Evolutionary conservation across 2,797 vertebrate species (phyloP).

Genomic region (Leucoraja ocellata): DNA sequence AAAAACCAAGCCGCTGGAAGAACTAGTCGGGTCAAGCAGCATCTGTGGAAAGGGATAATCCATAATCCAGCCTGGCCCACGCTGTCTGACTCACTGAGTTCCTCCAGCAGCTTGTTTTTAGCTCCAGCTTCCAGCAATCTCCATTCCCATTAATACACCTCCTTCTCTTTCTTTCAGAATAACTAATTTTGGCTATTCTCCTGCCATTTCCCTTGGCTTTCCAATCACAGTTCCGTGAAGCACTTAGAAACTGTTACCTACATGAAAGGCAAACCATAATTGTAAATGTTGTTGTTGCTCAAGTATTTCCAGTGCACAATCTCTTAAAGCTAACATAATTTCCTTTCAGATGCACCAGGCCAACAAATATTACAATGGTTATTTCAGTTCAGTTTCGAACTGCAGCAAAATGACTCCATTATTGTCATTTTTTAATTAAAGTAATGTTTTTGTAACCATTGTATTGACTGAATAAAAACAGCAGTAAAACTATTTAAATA

Average conservation of each 20-base stretch:
- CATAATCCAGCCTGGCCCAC: too few species aligned
- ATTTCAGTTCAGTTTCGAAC: background rate
- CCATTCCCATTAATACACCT: background rate
- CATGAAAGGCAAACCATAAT: background rate
- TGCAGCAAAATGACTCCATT: background rate
- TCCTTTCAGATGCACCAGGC: background rate
- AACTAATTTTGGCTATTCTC: background rate
- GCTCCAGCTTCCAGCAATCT: too few species aligned
- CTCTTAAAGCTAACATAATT: background rate
- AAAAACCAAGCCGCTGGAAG: too few species aligned
- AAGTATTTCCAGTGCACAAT: background rate
- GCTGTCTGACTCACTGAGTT: too few species aligned
- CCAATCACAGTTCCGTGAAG: background rate
- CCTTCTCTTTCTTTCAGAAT: background rate
- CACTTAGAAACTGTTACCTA: background rate
- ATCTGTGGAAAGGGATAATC: too few species aligned
- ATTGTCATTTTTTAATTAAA: background rate
- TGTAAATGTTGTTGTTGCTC: background rate
- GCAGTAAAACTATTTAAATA: too few species aligned
- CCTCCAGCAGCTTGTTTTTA: too few species aligned
- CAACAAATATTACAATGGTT: background rate
- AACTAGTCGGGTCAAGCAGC: too few species aligned
- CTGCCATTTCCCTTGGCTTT: background rate
- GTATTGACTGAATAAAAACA: background rate
- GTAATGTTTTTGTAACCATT: background rate